Evolutionary conservation across 2,113 vertebrate genomes (phyloP), one percentile per base, ranked within the genome.

Genomic region (Aleadryas rufinucha): DNA sequence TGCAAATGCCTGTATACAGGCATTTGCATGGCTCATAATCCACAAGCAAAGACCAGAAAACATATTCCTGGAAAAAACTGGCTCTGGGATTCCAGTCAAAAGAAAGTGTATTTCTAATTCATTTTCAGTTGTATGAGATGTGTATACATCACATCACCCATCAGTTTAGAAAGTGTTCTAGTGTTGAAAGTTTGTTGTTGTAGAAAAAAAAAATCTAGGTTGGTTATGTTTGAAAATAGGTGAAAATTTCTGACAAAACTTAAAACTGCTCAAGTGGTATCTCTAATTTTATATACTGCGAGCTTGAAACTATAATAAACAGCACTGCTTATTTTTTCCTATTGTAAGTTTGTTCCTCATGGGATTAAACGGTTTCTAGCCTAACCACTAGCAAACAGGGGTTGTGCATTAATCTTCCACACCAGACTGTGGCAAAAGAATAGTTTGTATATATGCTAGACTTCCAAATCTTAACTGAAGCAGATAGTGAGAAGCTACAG

Each of bases 11-110:
- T 2, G 0, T 42, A 4, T 54, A 15, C 11, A 50, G 16, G 33
- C 4, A 20, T 53, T 69, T 91, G n/a, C 11, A 6, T 42, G 20
- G 20, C 20, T 79, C 0, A 0, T 83, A 50, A 61, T 61, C 42
- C 28, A 42, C 2, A 11, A 61, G 35, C 7, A 16, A n/a, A 80
- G 49, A 59, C 26, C 31, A 61, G 37, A 65, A 76, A 54, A 64
- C 14, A 15, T 1, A 6, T 57, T 76, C 16, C 42, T 83, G 53
- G n/a, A 52, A 26, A n/a, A 44, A 54, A 41, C 2, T 69, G 19
- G 1, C 39, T 54, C 8, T 85, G 49, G 69, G 23, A 66, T 87
- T 77, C 28, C 26, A 61, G 60, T 72, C 53, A 27, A 88, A 92
- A 68, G 23, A 24, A 77, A 35, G 16, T 45, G 10, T 33, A 12